Base-by-base conservation (phyloP, 2,113 vertebrate genomes). In the Actinemys pallida region DNA sequence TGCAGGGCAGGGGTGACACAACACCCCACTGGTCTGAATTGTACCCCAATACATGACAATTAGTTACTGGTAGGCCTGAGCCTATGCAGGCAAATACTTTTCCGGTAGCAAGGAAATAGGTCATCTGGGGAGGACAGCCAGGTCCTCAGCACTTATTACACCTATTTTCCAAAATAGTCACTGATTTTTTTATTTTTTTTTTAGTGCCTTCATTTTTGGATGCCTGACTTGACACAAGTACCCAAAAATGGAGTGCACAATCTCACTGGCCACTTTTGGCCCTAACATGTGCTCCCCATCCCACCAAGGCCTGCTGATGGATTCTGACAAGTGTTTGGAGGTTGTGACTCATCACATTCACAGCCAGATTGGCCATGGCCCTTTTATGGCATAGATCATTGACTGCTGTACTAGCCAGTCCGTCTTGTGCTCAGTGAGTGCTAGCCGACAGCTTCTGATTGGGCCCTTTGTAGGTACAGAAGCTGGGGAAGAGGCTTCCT, bases 401-500 rank as follows among this genome's bases (percentile, higher is more conserved):
- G 11, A 27, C 27, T 17, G 11, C 39, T 25, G 39, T 45, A 76
- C 5, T 75, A 42, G 11, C 39, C 54, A 76, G 57, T 27, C 57
- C n/a, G 31, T 65, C 2, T 0, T 4, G 16, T 76, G 24, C 3
- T 45, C 10, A 45, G 20, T 72, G 9, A 19, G 65, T 76, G 42
- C 19, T 39, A 72, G n/a, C 8, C 5, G 2, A 45, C 22, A 76
- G 10, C 42, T 76, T 45, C 20, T 76, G 39, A 42, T 45, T 45
- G 22, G 39, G 10, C 10, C 42, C 10, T 45, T 42, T 42, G n/a
- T 4, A 8, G 7, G 1, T 45, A 13, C 1, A 56, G 42, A 69
- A 20, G 42, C 13, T 95, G 80, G 1, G 0, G 0, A 24, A 27
- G 24, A 56, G 47, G 13, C 2, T 45, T 42, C 1, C 8, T 69